Conservation (phyloP, 2,888 invertebrate genomes). For the Himalopsyche tibetana region DNA sequence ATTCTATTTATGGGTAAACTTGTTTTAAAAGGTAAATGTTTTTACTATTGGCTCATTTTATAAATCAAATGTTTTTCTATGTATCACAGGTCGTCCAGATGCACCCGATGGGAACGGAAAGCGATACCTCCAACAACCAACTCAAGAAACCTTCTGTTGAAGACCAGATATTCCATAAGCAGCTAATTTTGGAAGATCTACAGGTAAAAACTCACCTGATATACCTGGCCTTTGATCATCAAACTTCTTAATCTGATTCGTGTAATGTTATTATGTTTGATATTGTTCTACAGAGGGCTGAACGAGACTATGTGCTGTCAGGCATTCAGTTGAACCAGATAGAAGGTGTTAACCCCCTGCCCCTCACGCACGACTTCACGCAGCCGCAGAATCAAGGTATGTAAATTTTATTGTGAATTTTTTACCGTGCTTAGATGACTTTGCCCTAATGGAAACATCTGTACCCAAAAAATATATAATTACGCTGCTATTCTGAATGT, state of each 20-base stretch:
- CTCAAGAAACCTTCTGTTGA: slow-evolving; percentile 70
- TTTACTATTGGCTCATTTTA: too few species aligned
- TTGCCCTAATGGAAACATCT: too few species aligned
- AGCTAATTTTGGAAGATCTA: slow-evolving; percentile 84
- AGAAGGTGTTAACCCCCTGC: slow-evolving; percentile 44
- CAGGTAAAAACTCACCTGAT: slow-evolving; percentile 67
- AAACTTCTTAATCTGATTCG: neutral
- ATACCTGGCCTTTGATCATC: neutral
- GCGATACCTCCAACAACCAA: slow-evolving; percentile 63
- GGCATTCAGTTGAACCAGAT: slow-evolving; percentile 48
- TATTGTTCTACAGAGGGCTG: slow-evolving; percentile 77
- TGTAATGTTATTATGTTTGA: neutral
- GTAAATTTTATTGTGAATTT: neutral
- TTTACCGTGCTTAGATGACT: neutral
- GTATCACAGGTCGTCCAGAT: slow-evolving; percentile 70
- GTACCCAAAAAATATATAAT: too few species aligned
- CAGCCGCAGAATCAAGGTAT: slow-evolving; percentile 54
- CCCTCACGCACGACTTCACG: slow-evolving; percentile 36
- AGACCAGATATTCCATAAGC: slow-evolving; percentile 82
- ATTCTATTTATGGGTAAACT: too few species aligned
- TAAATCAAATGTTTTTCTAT: neutral
- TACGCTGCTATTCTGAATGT: too few species aligned
- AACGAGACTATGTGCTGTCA: slow-evolving; percentile 78
- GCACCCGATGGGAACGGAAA: slow-evolving; percentile 73
- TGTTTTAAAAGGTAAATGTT: too few species aligned